Percentiles rank a stretch among this genome's conserved stretches.
These are phyloP conservation scores for Hydrochoerus hydrochaeris DNA, from an alignment of 2,113 vertebrate genomes.

Conservation along the genomic window DNA sequence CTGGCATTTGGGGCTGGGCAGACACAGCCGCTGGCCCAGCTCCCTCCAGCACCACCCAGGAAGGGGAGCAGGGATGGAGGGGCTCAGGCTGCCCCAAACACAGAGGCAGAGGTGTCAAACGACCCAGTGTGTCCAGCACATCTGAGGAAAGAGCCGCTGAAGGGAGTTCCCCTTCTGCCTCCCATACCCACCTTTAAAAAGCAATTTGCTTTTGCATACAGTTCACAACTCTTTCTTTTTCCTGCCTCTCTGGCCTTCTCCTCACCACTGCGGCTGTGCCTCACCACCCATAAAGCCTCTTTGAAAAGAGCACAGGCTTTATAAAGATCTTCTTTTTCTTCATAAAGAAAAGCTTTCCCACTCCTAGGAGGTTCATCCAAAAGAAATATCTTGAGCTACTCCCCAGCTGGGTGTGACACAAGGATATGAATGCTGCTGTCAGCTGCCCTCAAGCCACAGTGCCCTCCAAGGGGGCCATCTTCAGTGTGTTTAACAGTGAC, in stretches of 20 bases:
- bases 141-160: neutral
- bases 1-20: constrained; percentile 77
- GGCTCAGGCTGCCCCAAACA: neutral
- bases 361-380: constrained; percentile 80
- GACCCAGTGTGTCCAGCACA: neutral
- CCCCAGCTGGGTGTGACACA: constrained; percentile 61
- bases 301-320: constrained; percentile 75
- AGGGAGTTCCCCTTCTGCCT: neutral
- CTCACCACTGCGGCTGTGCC: neutral
- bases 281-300: constrained; percentile 39
- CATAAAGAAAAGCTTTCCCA: constrained; percentile 81
- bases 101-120: neutral
- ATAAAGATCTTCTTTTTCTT: constrained; percentile 82
- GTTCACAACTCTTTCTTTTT: constrained; percentile 65
- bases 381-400: constrained; percentile 65
- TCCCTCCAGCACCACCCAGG: constrained; percentile 69
- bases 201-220: neutral
- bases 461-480: neutral
- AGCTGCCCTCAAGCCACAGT: neutral
- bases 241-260: constrained; percentile 66
- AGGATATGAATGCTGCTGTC: neutral
- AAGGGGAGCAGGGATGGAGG: neutral
- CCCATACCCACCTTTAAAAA: constrained; percentile 13
- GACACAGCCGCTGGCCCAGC: constrained; percentile 59
- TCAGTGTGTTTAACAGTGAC: neutral